A percentile compares a stretch with the other conserved stretches of the same genome.
These are phyloP conservation scores for Fulmarus glacialis DNA, from an alignment of 2,113 vertebrate genomes.

Conservation along the genomic window DNA sequence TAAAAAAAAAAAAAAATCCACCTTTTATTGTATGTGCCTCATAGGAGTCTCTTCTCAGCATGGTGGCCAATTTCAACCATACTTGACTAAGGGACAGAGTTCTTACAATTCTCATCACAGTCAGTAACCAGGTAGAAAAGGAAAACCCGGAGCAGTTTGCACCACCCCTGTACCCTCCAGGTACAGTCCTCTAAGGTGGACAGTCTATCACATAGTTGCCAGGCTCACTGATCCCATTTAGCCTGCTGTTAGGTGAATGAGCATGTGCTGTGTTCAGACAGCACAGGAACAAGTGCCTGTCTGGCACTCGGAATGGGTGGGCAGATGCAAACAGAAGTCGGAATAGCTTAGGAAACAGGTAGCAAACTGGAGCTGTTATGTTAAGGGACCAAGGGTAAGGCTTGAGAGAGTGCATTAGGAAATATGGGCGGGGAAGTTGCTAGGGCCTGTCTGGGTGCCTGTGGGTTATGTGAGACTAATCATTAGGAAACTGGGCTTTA, in stretches of 20 bases:
- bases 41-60: background rate
- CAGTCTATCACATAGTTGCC: background rate
- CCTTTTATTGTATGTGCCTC: background rate
- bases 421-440: accelerated
- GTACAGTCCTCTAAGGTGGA: background rate
- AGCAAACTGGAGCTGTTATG: background rate
- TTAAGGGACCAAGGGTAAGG: background rate
- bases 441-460: too few species aligned
- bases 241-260: background rate
- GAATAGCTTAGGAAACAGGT: background rate
- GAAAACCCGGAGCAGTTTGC: background rate
- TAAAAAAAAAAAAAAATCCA: background rate
- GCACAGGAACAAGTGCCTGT: background rate
- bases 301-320: background rate
- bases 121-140: background rate
- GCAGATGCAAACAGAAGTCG: background rate
- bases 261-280: background rate
- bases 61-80: background rate
- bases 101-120: background rate
- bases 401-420: background rate
- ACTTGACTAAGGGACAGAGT: background rate
- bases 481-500: background rate
- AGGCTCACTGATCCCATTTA: background rate
- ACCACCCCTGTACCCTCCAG: background rate
- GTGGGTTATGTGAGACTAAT: background rate